Percentiles rank a stretch among this genome's conserved stretches.
phyloP scores from a whole-genome alignment of 2,888 invertebrate genomes.

The Sturmia bella region DNA sequence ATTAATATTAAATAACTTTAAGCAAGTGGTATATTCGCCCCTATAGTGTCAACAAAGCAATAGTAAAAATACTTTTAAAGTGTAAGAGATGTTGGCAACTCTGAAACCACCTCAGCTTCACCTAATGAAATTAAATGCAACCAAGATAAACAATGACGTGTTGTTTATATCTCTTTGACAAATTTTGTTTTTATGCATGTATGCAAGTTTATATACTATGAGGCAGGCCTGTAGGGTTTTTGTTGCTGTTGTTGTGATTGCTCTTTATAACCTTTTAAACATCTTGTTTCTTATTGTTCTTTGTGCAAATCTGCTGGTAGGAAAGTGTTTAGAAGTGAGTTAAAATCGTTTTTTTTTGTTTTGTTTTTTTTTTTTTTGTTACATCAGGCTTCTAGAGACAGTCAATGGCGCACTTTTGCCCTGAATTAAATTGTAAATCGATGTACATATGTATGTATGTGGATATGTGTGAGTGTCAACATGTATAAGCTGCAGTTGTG shows the following conservation, averaged over 20 bases:
- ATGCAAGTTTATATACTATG: not conserved
- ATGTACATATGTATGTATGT: not conserved
- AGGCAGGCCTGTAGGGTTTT: slow-evolving; percentile 65
- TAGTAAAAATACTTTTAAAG: too few relatives aligned
- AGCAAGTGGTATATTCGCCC: too few relatives aligned
- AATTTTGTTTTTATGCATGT: slow-evolving; percentile 63
- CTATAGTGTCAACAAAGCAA: too few relatives aligned
- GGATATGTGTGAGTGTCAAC: not conserved
- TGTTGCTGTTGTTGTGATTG: slow-evolving; percentile 51
- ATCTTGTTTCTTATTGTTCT: slow-evolving; percentile 34
- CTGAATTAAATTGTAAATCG: slow-evolving; percentile 32
- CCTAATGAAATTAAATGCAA: slow-evolving; percentile 36
- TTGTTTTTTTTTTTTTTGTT: too few relatives aligned
- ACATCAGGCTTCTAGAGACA: slow-evolving; percentile 21
- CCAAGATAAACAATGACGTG: slow-evolving; percentile 66
- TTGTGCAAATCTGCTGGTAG: slow-evolving; percentile 41
- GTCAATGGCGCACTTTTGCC: slow-evolving; percentile 36
- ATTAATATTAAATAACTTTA: too few relatives aligned
- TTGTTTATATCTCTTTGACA: slow-evolving; percentile 68
- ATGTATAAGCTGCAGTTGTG: slow-evolving; percentile 1
- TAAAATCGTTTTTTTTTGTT: slow-evolving; percentile 40
- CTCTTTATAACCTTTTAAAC: slow-evolving; percentile 49
- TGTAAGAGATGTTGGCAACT: slow-evolving; percentile 16
- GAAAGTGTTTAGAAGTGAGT: slow-evolving; percentile 21
- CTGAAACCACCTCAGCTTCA: slow-evolving; percentile 5